Conservation (phyloP, 2,113 vertebrate species). For the Megatriorchis doriae region DNA sequence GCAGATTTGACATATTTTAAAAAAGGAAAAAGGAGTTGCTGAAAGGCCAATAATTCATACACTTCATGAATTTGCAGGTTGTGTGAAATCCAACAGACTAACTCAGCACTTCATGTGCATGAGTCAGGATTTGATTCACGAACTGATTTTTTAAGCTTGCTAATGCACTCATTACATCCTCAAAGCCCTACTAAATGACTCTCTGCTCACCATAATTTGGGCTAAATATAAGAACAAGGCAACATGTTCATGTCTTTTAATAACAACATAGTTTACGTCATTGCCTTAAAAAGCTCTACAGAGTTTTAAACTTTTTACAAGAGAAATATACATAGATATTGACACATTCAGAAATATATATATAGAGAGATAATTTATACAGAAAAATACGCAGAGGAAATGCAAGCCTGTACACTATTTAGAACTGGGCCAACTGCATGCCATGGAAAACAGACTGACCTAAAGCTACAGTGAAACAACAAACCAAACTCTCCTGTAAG, state of each 20-base stretch:
- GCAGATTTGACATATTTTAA: background rate
- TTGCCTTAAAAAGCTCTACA: background rate
- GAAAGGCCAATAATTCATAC: background rate
- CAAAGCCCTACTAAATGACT: background rate
- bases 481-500: background rate
- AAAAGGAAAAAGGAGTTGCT: background rate
- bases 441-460: background rate
- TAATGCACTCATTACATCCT: background rate
- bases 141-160: background rate
- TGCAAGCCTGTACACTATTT: background rate
- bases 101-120: background rate
- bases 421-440: background rate
- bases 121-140: slow-evolving; percentile 24
- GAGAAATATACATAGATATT: background rate
- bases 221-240: background rate
- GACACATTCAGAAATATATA: background rate
- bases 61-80: background rate
- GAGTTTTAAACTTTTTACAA: background rate
- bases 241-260: background rate
- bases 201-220: background rate
- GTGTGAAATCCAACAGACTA: background rate
- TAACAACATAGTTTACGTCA: background rate
- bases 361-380: background rate
- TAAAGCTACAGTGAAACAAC: background rate
- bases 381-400: background rate